Base-by-base conservation (phyloP, 2,113 vertebrate genomes). In the Recurvirostra avosetta region DNA sequence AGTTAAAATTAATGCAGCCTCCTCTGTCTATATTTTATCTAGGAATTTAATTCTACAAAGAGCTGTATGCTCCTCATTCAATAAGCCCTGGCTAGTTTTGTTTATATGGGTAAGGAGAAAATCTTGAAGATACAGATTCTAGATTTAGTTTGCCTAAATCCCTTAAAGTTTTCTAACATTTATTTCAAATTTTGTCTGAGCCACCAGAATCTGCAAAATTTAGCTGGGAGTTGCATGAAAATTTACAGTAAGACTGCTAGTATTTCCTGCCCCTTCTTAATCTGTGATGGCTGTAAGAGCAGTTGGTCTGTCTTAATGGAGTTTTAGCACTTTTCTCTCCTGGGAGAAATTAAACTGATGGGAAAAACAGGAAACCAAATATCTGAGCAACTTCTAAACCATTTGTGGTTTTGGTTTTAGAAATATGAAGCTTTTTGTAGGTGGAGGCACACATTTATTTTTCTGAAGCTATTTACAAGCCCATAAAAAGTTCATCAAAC, bases 301-400 rank as follows among this genome's bases (percentile, higher is more conserved):
- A 52, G 20, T 83, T 65, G 23, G 34, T 87, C 36, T 62, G 32
- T 78, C 62, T 88, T 93, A 82, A 68, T 88, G 61, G 65, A 17
- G 38, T 82, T 94, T 94, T 91, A 95, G 61, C 77, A 94, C 56
- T 91, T 94, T 81, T 38, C 19, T 80, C 47, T 90, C 55, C 25
- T 40, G 65, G 34, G 70, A 91, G 30, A 82, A 65, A 76, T 65
- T 8, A 93, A 94, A 85, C 20, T 81, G 40, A 79, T 76, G 49
- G 43, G 40, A n/a, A 95, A 96, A 90, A 34, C 40, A 90, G 73
- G 66, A 96, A 96, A 65, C 7, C 12, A 87, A 58, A 25, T 71
- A 89, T 36, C 3, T 84, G 21, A 86, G 25, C 41, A 84, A 89
- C 47, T 71, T 92, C 68, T 92, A 92, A 95, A 84, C 17, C 21